These are phyloP conservation scores for Biston betularia DNA, from an alignment of 2,888 invertebrate genomes.

Conservation along the genomic window DNA sequence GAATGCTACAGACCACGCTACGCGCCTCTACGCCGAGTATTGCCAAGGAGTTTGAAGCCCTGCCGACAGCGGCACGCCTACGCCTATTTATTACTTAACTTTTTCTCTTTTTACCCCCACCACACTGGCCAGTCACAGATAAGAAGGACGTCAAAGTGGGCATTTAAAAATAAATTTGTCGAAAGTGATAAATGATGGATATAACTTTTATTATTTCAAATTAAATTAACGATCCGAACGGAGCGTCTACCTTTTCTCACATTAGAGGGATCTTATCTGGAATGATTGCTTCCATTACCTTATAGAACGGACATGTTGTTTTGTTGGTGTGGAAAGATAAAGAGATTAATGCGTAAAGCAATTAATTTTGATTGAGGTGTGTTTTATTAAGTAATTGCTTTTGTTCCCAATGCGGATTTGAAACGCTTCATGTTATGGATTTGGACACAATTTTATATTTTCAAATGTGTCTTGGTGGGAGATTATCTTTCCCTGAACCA, in stretches of 20 bases:
- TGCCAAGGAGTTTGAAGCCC: conserved; percentile 46
- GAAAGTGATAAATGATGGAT: conserved; percentile 85
- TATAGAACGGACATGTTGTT: conserved; percentile 80
- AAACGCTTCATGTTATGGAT: conserved; percentile 68
- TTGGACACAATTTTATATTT: conserved; percentile 54
- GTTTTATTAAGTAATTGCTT: conserved; percentile 84
- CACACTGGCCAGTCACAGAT: conserved; percentile 73
- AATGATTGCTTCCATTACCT: conserved; percentile 86
- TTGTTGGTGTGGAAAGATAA: conserved; percentile 79
- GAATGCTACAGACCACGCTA: conserved; percentile 27
- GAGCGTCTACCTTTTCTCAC: conserved; percentile 84
- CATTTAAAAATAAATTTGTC: conserved; percentile 86
- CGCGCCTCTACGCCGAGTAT: conserved; percentile 40
- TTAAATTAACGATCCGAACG: conserved; percentile 83
- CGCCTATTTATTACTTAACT: conserved; percentile 68
- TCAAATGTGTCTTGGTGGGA: conserved; percentile 36
- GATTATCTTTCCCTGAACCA: conserved; percentile 9
- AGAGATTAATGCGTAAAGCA: conserved; percentile 85
- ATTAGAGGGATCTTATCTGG: conserved; percentile 85
- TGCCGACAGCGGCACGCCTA: conserved; percentile 72
- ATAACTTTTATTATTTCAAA: conserved; percentile 86
- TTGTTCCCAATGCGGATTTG: conserved; percentile 79
- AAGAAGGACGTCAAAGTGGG: conserved; percentile 77
- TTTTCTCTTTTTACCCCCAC: conserved; percentile 70
- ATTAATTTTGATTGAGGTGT: conserved; percentile 86